phyloP scores from a whole-genome alignment of 1,140 invertebrate genomes.

The Trichogramma pretiosum region DNA sequence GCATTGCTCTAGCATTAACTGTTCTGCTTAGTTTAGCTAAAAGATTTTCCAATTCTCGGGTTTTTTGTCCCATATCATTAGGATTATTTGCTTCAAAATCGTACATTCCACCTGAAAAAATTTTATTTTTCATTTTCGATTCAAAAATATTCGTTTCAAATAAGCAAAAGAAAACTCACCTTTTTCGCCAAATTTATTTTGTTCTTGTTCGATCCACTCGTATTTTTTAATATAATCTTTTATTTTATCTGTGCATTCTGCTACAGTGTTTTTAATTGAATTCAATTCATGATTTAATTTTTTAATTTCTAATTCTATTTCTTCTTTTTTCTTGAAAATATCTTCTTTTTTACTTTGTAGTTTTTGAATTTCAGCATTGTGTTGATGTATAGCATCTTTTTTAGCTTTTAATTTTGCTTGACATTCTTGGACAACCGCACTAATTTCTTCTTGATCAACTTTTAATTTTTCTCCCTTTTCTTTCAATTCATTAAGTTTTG shows the following conservation, averaged over 20 bases:
- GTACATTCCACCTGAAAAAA: constrained; percentile 35
- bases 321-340: constrained; percentile 54
- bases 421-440: constrained; percentile 46
- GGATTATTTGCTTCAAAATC: constrained; percentile 39
- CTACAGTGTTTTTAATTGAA: constrained; percentile 41
- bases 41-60: constrained; percentile 53
- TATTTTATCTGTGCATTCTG: constrained; percentile 36
- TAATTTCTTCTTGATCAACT: constrained; percentile 43
- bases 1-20: constrained; percentile 80
- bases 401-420: constrained; percentile 62
- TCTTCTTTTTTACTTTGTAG: constrained; percentile 57
- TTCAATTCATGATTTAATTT: constrained; percentile 65
- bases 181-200: constrained; percentile 67
- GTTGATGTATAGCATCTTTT: constrained; percentile 63
- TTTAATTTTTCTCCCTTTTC: constrained; percentile 45
- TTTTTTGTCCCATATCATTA: constrained; percentile 48
- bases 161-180: constrained; percentile 30
- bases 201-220: constrained; percentile 73
- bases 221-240: constrained; percentile 49
- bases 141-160: neutral
- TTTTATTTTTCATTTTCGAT: neutral
- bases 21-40: constrained; percentile 67
- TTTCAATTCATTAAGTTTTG: constrained; percentile 39
- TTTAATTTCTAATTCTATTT: constrained; percentile 68
- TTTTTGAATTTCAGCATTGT: constrained; percentile 68